Evolutionary conservation across 2,113 vertebrate genomes (phyloP).

Genomic region (Oncorhynchus masou): DNA sequence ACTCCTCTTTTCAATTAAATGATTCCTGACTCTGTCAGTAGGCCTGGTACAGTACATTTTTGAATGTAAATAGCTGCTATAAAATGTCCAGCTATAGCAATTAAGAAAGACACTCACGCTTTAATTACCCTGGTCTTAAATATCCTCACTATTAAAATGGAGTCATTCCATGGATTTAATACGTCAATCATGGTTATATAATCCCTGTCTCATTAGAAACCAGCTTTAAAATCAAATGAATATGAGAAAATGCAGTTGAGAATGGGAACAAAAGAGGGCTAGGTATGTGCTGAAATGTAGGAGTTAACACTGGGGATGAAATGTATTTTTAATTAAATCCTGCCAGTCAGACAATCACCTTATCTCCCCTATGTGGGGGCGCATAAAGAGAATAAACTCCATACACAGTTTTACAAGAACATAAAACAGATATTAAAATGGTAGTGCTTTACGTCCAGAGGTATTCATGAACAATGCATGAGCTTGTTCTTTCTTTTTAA

Average conservation of each 20-base stretch:
- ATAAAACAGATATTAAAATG: conserved; percentile 44
- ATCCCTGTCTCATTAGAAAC: conserved; percentile 39
- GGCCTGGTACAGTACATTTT: too few relatives aligned
- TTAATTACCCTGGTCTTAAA: conserved; percentile 22
- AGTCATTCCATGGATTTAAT: conserved; percentile 16
- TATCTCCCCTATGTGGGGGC: conserved; percentile 28
- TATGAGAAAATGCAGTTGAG: conserved; percentile 1
- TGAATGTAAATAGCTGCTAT: conserved; percentile 7
- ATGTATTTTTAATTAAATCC: conserved; percentile 56
- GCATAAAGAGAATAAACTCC: conserved; percentile 15
- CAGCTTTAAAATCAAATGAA: conserved; percentile 13
- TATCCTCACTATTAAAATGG: conserved; percentile 2
- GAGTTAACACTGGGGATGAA: conserved; percentile 27
- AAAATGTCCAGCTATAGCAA: conserved; percentile 1
- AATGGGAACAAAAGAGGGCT: conserved; percentile 28
- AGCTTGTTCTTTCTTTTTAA: conserved; percentile 25
- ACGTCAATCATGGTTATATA: conserved; percentile 32
- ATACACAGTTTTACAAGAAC: conserved; percentile 28
- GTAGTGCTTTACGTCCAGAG: conserved; percentile 26
- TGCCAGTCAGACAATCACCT: conserved; percentile 40
- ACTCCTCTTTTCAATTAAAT: conserved; percentile 7
- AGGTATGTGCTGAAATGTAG: conserved; percentile 19
- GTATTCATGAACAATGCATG: conserved; percentile 38
- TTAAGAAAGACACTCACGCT: conserved; percentile 1
- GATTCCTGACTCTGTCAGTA: too few relatives aligned